Evolutionary conservation across 2,797 vertebrate species (phyloP), one percentile per base, ranked within the genome.

Genomic region (Xenopus petersii): DNA sequence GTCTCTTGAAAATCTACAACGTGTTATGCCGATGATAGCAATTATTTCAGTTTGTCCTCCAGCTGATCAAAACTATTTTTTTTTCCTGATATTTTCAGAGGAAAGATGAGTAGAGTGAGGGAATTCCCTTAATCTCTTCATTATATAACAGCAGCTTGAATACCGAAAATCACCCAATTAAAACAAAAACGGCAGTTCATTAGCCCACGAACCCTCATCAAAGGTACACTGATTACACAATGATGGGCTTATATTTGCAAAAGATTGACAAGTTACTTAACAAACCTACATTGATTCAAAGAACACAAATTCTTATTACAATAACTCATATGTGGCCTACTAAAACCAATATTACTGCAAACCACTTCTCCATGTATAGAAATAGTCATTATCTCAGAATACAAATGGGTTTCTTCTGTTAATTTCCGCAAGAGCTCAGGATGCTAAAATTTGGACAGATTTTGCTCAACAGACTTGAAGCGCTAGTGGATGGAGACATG

Each of bases 51-150:
- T 56, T 56, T 56, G 9, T 56, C 15, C 54, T 56, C 12, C 16
- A 56, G 54, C 9, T 56, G 54, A 56, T 56, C 9, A 56, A 17
- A 51, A 17, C 54, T 56, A 56, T 2, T 12, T 56, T 56, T 56
- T 30, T 30, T 30, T 21, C 54, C 54, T 51, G 3, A 16, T 16
- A 56, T 17, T 56, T 12, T 17, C 54, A 56, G 54, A 56, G 15
- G 16, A 56, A 17, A 56, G n/a, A 56, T 2, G 54, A 16, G n/a
- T 8, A 56, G 54, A 56, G 15, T 56, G 54, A 56, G 30, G 26
- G 12, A 63, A 56, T 56, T 56, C 54, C 54, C 54, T 56, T 56
- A 56, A 56, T 56, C 54, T 56, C 54, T 16, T 56, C 16, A 56
- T n/a, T 17, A 17, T 15, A 16, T 12, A 56, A 15, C 2, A 0